phyloP scores from a whole-genome alignment of 2,888 invertebrate species.

The Marronus borbonicus region DNA sequence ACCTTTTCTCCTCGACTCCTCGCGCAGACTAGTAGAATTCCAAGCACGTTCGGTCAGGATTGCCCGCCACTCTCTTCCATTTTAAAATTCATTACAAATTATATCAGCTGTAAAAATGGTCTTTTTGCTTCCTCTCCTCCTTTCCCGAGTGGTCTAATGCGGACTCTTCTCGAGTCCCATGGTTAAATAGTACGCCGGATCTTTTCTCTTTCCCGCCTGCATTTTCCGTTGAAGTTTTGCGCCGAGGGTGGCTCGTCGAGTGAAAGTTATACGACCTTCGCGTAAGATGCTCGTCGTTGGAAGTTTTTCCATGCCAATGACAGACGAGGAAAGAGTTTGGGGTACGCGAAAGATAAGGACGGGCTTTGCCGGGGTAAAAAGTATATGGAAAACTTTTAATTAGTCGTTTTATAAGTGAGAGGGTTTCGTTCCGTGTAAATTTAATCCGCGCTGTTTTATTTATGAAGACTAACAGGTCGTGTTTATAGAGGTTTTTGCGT shows the following conservation, averaged over 20 bases:
- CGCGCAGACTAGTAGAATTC: constrained; percentile 61
- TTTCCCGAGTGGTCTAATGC: background rate
- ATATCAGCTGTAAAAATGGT: constrained; percentile 70
- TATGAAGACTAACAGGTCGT: constrained; percentile 20
- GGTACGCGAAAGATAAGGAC: background rate
- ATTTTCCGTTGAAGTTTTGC: constrained; percentile 4
- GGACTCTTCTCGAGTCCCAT: constrained; percentile 1
- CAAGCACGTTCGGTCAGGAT: constrained; percentile 69
- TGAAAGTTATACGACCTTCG: constrained; percentile 26
- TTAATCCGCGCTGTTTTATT: constrained; percentile 33
- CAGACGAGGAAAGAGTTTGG: constrained; percentile 15
- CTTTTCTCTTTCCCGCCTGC: background rate
- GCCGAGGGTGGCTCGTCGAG: constrained; percentile 23
- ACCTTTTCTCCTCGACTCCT: constrained; percentile 54
- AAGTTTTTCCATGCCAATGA: constrained; percentile 2
- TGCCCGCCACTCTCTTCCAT: constrained; percentile 68
- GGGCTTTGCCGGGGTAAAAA: constrained; percentile 18
- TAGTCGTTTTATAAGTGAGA: constrained; percentile 43
- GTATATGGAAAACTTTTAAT: constrained; percentile 38
- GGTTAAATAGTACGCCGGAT: background rate
- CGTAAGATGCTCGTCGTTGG: background rate
- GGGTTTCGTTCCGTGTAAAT: constrained; percentile 24
- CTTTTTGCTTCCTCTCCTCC: constrained; percentile 58
- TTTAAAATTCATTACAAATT: constrained; percentile 71
- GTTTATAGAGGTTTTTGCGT: constrained; percentile 20